These are phyloP conservation scores for Orchestia grillus DNA, from an alignment of 1,140 invertebrate genomes.

Conservation along the genomic window DNA sequence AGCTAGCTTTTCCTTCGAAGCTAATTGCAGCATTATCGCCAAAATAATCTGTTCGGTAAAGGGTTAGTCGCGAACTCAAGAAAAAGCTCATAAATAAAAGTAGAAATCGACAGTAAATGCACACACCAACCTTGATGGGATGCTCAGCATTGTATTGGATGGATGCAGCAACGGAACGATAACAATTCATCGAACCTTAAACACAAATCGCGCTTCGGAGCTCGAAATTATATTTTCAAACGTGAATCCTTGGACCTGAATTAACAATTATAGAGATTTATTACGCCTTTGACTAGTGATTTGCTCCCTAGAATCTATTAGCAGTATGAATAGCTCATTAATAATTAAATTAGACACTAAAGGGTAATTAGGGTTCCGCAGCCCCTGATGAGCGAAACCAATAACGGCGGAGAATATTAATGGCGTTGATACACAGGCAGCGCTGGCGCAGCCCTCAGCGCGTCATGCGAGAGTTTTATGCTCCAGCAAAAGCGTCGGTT, in stretches of 20 bases:
- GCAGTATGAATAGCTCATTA: not conserved
- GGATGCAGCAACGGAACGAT: not conserved
- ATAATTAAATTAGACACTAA: not conserved
- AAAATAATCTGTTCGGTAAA: too few species aligned
- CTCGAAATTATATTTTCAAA: not conserved
- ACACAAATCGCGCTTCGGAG: not conserved
- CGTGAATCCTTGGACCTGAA: not conserved
- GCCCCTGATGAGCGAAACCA: not conserved
- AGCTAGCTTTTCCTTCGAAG: too few species aligned
- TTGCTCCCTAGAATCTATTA: not conserved
- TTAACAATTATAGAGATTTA: not conserved
- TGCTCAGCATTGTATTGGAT: not conserved
- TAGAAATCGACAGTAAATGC: not conserved
- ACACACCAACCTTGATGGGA: not conserved
- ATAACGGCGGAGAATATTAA: not conserved
- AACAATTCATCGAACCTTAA: not conserved
- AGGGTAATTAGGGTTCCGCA: not conserved
- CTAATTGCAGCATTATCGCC: too few species aligned
- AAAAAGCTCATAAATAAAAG: not conserved
- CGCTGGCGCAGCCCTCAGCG: not conserved
- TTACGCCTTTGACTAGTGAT: not conserved
- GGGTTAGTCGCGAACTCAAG: too few species aligned
- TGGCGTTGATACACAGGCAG: not conserved
- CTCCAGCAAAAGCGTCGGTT: not conserved
- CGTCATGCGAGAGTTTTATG: not conserved